Conservation (phyloP, 2,797 vertebrate species). For the Girardinus metallicus region DNA sequence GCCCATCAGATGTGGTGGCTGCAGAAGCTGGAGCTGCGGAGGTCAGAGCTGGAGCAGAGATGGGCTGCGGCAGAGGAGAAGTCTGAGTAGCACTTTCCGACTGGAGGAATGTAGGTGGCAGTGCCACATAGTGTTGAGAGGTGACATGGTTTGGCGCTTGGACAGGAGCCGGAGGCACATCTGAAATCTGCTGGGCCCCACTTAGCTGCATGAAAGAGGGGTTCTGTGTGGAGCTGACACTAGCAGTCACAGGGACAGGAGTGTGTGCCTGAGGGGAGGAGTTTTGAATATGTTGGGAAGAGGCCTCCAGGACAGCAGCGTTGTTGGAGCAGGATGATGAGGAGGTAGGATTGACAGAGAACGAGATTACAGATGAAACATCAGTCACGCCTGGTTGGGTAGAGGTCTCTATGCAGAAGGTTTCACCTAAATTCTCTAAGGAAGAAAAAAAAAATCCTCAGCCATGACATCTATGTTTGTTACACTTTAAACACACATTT, state of each 20-base stretch:
- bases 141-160: constrained; percentile 85
- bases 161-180: constrained; percentile 78
- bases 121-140: constrained; percentile 84
- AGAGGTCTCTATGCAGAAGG: constrained; percentile 83
- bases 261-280: constrained; percentile 70
- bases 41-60: constrained; percentile 46
- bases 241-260: constrained; percentile 68
- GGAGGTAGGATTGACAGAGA: constrained; percentile 82
- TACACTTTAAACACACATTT: background rate
- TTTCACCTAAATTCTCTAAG: constrained; percentile 86
- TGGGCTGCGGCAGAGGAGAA: constrained; percentile 76
- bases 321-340: constrained; percentile 80
- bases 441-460: constrained; percentile 1
- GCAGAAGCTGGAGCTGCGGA: constrained; percentile 43
- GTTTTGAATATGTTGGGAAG: constrained; percentile 71
- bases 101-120: constrained; percentile 86
- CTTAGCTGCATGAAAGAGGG: constrained; percentile 78
- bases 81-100: constrained; percentile 74
- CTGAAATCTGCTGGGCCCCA: constrained; percentile 82
- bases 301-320: constrained; percentile 77
- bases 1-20: constrained; percentile 42
- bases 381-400: constrained; percentile 77
- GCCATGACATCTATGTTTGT: constrained; percentile 7
- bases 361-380: constrained; percentile 80
- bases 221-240: constrained; percentile 74